A percentile compares a stretch with the other conserved stretches of the same genome.
phyloP scores from a whole-genome alignment of 2,113 vertebrate genomes.

The Oxyruncus cristatus region DNA sequence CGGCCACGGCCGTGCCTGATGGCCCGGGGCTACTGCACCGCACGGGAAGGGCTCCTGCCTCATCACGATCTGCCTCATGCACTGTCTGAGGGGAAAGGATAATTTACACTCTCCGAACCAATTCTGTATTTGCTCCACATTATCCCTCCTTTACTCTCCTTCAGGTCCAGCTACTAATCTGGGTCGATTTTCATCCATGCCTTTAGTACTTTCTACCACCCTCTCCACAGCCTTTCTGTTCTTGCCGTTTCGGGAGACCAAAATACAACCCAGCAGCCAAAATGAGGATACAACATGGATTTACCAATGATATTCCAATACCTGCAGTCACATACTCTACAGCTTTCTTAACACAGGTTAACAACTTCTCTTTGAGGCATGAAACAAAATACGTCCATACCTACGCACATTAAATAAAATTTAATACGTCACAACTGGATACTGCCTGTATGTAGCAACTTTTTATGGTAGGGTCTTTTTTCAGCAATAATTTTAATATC shows the following conservation, averaged over 20 bases:
- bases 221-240: not conserved
- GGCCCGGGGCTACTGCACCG: not conserved
- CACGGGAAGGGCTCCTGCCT: not conserved
- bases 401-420: not conserved
- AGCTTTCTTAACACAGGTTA: not conserved
- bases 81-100: not conserved
- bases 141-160: not conserved
- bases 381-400: not conserved
- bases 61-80: not conserved
- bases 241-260: not conserved
- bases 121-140: not conserved
- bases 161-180: not conserved
- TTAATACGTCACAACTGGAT: not conserved
- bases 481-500: not conserved
- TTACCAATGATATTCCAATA: not conserved
- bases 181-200: not conserved
- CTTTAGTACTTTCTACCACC: not conserved
- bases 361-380: not conserved
- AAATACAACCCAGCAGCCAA: not conserved
- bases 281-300: not conserved
- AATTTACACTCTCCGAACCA: not conserved
- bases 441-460: not conserved
- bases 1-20: not conserved
- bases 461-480: not conserved
- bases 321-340: not conserved